Evolutionary conservation across 2,797 vertebrate species (phyloP).

Genomic region (Pagetopsis macropterus): DNA sequence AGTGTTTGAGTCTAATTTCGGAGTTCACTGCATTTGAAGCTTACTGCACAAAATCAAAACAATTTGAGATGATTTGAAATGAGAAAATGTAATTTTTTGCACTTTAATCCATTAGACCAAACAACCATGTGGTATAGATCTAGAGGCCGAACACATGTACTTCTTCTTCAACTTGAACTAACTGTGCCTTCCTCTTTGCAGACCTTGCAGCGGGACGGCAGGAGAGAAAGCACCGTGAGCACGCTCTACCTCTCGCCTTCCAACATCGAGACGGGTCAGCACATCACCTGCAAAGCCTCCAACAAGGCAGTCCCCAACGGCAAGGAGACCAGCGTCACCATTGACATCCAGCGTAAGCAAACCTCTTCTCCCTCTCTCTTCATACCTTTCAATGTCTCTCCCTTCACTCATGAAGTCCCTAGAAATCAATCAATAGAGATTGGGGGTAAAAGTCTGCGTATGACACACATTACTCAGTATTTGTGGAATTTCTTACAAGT

Average conservation of each 20-base stretch:
- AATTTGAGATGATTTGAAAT: slow-evolving; percentile 3
- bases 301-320: slow-evolving; percentile 96
- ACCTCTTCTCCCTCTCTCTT: neutral
- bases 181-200: slow-evolving; percentile 59
- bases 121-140: neutral
- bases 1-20: neutral
- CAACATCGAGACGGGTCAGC: slow-evolving; percentile 95
- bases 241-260: slow-evolving; percentile 93
- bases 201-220: slow-evolving; percentile 92
- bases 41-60: neutral
- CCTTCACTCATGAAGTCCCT: neutral
- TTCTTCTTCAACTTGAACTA: neutral
- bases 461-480: slow-evolving; percentile 23
- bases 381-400: neutral
- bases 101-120: neutral
- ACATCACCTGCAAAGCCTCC: slow-evolving; percentile 92
- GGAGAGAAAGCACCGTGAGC: slow-evolving; percentile 94
- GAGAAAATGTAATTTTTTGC: slow-evolving; percentile 4
- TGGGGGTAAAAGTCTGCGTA: neutral
- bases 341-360: slow-evolving; percentile 97
- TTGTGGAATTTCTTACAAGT: slow-evolving; percentile 40
- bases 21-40: neutral
- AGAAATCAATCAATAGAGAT: slow-evolving; percentile 16
- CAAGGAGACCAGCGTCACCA: slow-evolving; percentile 95
- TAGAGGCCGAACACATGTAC: neutral